Evolutionary conservation across 2,888 invertebrate species (phyloP), one percentile per base, ranked within the genome.

Genomic region (Orthosia gracilis): DNA sequence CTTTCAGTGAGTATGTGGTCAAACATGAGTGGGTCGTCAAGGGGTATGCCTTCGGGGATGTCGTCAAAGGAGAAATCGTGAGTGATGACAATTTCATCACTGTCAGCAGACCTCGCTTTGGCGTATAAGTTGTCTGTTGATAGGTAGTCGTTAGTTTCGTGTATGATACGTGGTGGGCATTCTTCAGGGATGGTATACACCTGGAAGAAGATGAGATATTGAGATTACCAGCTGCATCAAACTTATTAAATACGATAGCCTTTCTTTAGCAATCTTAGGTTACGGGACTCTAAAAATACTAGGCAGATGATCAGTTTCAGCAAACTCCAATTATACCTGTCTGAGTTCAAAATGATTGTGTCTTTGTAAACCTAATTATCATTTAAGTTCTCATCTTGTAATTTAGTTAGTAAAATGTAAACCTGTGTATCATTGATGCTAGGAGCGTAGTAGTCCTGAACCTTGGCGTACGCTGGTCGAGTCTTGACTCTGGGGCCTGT

Each of bases 361-460:
- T 31, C 5, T 31, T 40, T 40, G 40, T 40, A 40, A 40, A 40
- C 40, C 40, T 40, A 40, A 40, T 9, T 40, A 40, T 40, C 9
- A 40, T 40, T 4, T 40, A 40, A 40, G 40, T 40, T 31, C 31
- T 31, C 31, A 31, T 31, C 31, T 31, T 40, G 40, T 9, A 40
- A 40, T 9, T 7, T 40, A 40, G 40, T 40, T 40, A 40, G 9
- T 9, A 40, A 40, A 40, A 40, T 40, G 40, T 40, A 57, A 91
- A 97, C 97, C 92, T 96, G 96, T 0, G 96, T 96, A 67, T 97
- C 94, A 31, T 94, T 95, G 40, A 96, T 89, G 69, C 95, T 95
- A 0, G 97, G 97, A 62, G 96, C 96, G 87, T 98, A 98, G 86
- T 98, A 98, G 92, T 98, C 98, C 65, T 97, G 96, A 0, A 98